Evolutionary conservation across 2,113 vertebrate species (phyloP).

Genomic region (Fregetta grallaria): DNA sequence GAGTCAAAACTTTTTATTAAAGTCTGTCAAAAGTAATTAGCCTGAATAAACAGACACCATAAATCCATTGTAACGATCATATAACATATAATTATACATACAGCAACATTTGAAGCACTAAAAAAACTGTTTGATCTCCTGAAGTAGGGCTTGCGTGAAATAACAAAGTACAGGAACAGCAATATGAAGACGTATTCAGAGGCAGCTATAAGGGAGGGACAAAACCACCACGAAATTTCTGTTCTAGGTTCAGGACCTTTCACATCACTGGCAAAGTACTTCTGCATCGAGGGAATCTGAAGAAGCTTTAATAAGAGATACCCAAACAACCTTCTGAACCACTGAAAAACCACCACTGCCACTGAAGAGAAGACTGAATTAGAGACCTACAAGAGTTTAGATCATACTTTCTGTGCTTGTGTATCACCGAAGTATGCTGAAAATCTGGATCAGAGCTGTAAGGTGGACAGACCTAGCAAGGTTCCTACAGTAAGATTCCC

Average conservation of each 20-base stretch:
- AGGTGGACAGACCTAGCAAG: background rate
- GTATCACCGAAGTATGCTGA: background rate
- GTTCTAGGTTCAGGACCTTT: background rate
- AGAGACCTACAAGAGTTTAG: background rate
- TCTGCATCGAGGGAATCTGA: background rate
- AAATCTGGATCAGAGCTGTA: background rate
- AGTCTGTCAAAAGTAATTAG: background rate
- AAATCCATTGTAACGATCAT: background rate
- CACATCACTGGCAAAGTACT: background rate
- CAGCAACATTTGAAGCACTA: background rate
- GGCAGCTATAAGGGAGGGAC: background rate
- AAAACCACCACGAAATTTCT: background rate
- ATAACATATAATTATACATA: background rate
- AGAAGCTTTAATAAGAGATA: background rate
- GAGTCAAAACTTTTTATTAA: background rate
- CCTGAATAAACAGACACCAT: background rate
- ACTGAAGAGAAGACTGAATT: background rate
- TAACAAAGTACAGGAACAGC: background rate
- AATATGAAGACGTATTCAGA: background rate
- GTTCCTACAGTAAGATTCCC: background rate
- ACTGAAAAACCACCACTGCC: background rate
- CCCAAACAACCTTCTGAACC: background rate
- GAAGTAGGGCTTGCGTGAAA: background rate
- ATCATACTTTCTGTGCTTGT: background rate
- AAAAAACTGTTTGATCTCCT: background rate